phyloP scores from a whole-genome alignment of 2,888 invertebrate species.

The Tridacna gigas region DNA sequence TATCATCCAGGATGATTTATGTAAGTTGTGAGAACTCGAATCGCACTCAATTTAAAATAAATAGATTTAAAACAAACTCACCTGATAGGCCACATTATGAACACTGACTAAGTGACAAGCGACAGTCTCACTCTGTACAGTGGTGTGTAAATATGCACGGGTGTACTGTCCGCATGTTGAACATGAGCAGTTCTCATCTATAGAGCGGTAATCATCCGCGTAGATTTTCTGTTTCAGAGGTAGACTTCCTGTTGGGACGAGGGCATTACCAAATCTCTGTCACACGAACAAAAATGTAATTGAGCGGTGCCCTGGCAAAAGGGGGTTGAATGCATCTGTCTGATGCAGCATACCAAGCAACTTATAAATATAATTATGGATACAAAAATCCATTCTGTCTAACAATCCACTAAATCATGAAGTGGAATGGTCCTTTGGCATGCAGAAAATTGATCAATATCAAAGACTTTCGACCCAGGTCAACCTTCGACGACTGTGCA shows the following conservation, averaged over 20 bases:
- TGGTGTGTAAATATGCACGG: slow-evolving; percentile 95
- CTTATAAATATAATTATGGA: too few species aligned
- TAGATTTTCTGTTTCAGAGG: slow-evolving; percentile 93
- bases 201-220: slow-evolving; percentile 92
- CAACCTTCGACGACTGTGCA: too few species aligned
- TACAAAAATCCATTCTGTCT: too few species aligned
- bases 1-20: too few species aligned
- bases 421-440: too few species aligned
- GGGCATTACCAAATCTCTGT: slow-evolving; percentile 97
- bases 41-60: too few species aligned
- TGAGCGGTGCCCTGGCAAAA: background rate
- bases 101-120: slow-evolving; percentile 92
- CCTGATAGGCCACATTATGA: slow-evolving; percentile 94
- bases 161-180: slow-evolving; percentile 95
- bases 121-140: slow-evolving; percentile 92
- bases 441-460: too few species aligned
- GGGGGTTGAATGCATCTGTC: too few species aligned
- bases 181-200: slow-evolving; percentile 94
- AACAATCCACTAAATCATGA: too few species aligned
- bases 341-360: too few species aligned
- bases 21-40: too few species aligned
- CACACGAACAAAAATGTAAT: slow-evolving; percentile 77
- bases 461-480: too few species aligned
- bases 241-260: slow-evolving; percentile 93
- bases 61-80: slow-evolving; percentile 76